phyloP scores from a whole-genome alignment of 53 echinoderm and acorn worm species.

The Henricia sp. region DNA sequence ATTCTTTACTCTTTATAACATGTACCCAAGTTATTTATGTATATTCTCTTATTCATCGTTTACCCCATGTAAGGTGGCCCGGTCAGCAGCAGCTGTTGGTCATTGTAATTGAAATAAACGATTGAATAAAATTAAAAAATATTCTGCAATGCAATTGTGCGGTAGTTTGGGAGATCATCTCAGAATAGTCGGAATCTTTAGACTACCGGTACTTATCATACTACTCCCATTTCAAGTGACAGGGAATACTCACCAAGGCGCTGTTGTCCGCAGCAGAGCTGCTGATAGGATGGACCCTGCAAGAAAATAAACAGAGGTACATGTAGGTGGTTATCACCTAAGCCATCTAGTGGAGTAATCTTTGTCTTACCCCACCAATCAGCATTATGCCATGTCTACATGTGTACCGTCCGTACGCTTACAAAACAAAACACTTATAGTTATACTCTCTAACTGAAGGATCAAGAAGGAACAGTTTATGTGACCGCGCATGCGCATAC shows the following conservation, averaged over 20 bases:
- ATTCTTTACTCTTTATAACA: too few species aligned
- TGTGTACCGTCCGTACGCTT: neutral
- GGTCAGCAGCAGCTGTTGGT: neutral
- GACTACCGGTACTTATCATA: neutral
- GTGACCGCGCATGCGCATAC: too few species aligned
- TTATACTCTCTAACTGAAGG: too few species aligned
- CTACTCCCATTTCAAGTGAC: too few species aligned
- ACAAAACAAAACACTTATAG: too few species aligned
- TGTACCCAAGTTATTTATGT: too few species aligned
- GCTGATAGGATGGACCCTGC: conserved; percentile 72
- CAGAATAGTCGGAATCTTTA: too few species aligned
- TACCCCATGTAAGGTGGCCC: neutral
- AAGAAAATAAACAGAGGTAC: conserved; percentile 23
- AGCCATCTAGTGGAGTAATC: neutral
- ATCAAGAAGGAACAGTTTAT: too few species aligned
- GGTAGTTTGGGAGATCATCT: neutral
- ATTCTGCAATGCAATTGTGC: neutral
- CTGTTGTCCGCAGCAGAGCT: conserved; percentile 64
- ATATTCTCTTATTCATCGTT: too few species aligned
- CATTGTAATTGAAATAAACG: too few species aligned
- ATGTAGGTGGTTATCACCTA: neutral
- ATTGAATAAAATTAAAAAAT: neutral
- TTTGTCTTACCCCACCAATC: neutral
- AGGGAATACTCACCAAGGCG: conserved; percentile 73
- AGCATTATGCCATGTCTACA: neutral